Conservation (phyloP, 2,888 invertebrate genomes). For the Netelia inedita region DNA sequence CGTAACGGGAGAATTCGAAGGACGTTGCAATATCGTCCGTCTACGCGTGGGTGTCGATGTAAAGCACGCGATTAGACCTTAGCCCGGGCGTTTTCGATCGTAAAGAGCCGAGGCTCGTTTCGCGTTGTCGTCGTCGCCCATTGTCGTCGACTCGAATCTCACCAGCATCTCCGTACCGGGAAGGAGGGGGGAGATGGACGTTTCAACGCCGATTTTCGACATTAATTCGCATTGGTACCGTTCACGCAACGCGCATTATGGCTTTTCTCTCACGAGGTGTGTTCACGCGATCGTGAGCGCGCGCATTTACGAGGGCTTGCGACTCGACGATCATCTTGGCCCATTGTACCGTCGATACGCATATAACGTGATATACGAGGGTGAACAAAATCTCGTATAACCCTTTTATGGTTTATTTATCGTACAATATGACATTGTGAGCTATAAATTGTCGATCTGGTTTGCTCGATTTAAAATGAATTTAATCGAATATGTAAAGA, state of each 20-base stretch:
- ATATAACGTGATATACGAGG: constrained; percentile 18
- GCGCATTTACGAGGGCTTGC: constrained; percentile 48
- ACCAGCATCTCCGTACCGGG: not conserved
- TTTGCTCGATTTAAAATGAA: too few species aligned
- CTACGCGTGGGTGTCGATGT: constrained; percentile 41
- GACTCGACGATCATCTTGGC: constrained; percentile 23
- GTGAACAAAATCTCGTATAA: constrained; percentile 14
- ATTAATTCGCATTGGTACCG: constrained; percentile 58
- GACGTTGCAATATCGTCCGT: constrained; percentile 50
- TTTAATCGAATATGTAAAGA: too few species aligned
- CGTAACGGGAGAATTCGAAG: constrained; percentile 21
- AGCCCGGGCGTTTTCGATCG: constrained; percentile 50
- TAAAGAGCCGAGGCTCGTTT: constrained; percentile 46
- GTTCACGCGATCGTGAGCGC: constrained; percentile 41
- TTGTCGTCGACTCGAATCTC: constrained; percentile 45
- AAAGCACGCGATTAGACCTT: constrained; percentile 40
- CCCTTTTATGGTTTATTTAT: not conserved
- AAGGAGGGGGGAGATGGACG: not conserved
- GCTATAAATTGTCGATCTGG: too few species aligned
- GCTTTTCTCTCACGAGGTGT: constrained; percentile 12
- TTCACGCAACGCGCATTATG: constrained; percentile 11
- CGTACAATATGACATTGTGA: not conserved
- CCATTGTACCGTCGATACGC: constrained; percentile 3
- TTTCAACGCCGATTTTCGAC: constrained; percentile 61
- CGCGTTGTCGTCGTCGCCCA: not conserved